Percentiles rank a stretch among this genome's conserved stretches.
Evolutionary conservation across 2,113 vertebrate species (phyloP).

Genomic region (Dermatemys mawii): DNA sequence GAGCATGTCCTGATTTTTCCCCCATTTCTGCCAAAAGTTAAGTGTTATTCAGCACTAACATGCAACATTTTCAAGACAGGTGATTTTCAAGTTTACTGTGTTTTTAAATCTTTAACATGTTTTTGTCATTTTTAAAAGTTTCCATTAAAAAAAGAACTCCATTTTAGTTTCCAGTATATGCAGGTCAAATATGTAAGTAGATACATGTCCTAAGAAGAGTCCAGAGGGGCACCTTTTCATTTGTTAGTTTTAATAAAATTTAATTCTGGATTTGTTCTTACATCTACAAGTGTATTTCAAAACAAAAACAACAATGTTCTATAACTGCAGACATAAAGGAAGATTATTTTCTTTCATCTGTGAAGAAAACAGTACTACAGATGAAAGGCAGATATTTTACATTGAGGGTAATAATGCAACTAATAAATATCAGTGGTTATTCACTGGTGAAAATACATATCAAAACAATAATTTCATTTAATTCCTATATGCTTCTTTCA

Average conservation of each 20-base stretch:
- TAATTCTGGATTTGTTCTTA: not conserved
- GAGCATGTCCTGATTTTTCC: not conserved
- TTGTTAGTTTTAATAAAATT: not conserved
- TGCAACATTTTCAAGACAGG: not conserved
- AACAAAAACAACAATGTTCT: not conserved
- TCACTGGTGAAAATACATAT: slow-evolving; percentile 61
- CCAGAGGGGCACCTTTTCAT: not conserved
- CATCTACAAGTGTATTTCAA: not conserved
- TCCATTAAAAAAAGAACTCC: not conserved
- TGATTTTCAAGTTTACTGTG: not conserved
- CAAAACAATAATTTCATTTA: slow-evolving; percentile 51
- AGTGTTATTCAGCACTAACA: not conserved
- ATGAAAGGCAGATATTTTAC: slow-evolving; percentile 41
- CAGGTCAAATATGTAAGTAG: not conserved
- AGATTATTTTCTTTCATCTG: slow-evolving; percentile 46
- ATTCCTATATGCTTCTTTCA: slow-evolving; percentile 32
- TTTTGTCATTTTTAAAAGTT: not conserved
- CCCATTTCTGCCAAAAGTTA: not conserved
- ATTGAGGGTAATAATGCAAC: slow-evolving; percentile 27
- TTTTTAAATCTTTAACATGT: not conserved
- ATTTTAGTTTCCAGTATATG: not conserved
- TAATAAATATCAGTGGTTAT: slow-evolving; percentile 59
- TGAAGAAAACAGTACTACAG: slow-evolving; percentile 29
- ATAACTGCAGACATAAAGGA: not conserved
- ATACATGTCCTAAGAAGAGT: not conserved